phyloP scores from a whole-genome alignment of 2,888 invertebrate species.

The Diachrysia chrysitis region DNA sequence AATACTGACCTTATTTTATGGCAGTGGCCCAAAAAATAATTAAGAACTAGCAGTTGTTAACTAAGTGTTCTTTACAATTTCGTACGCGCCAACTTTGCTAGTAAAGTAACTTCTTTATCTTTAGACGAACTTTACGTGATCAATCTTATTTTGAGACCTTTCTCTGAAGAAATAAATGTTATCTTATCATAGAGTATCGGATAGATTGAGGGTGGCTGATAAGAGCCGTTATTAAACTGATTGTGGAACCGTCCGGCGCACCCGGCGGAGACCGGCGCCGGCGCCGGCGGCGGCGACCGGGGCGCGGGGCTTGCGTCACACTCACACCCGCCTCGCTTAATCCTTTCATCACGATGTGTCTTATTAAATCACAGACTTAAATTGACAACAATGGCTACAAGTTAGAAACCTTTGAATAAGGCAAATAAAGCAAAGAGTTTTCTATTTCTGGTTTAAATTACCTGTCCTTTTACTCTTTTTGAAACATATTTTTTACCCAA shows the following conservation, averaged over 20 bases:
- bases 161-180: neutral
- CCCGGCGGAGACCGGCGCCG: neutral
- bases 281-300: neutral
- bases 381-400: no score
- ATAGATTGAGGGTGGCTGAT: neutral
- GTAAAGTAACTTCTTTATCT: neutral
- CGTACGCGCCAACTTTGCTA: neutral
- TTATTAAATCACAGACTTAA: neutral
- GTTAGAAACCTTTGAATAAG: neutral
- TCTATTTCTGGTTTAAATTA: no score
- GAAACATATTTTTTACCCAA: no score
- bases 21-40: neutral
- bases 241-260: slow-evolving; percentile 1
- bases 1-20: neutral
- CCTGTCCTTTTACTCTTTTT: no score
- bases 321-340: neutral
- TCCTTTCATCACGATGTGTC: neutral
- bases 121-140: neutral
- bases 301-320: neutral
- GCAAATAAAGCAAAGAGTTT: neutral
- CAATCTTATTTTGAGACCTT: neutral
- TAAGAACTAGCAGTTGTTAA: neutral
- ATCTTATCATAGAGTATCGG: neutral
- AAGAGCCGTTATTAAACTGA: neutral
- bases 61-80: neutral